A percentile compares a stretch with the other conserved stretches of the same genome.
Evolutionary conservation across 2,113 vertebrate genomes (phyloP).

Genomic region (Onychostoma macrolepis): DNA sequence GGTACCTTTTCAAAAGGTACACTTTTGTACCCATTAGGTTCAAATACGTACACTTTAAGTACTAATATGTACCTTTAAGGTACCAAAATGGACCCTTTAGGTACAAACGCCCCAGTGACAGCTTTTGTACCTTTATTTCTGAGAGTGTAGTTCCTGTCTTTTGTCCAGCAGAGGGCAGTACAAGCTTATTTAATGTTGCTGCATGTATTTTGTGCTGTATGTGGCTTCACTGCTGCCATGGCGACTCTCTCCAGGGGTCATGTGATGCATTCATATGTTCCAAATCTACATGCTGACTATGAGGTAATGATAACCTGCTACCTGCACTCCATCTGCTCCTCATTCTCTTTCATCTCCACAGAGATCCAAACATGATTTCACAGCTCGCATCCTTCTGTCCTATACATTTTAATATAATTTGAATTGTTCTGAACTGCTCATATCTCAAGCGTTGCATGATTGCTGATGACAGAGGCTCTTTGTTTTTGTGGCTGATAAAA

Average conservation of each 20-base stretch:
- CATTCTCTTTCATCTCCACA: constrained; percentile 25
- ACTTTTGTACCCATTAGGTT: too few species aligned
- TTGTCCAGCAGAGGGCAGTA: constrained; percentile 70
- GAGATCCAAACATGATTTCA: constrained; percentile 40
- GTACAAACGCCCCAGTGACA: too few species aligned
- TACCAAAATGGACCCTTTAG: too few species aligned
- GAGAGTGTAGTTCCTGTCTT: neutral
- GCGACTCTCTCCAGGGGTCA: constrained; percentile 40
- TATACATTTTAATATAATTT: neutral
- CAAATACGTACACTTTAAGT: too few species aligned
- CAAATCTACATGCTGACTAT: constrained; percentile 62
- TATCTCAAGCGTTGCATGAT: constrained; percentile 20
- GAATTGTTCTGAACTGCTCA: neutral
- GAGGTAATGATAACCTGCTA: constrained; percentile 64
- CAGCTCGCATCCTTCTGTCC: neutral
- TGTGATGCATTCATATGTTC: constrained; percentile 66
- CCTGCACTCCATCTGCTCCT: constrained; percentile 16
- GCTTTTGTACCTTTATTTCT: too few species aligned
- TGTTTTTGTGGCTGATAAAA: constrained; percentile 8
- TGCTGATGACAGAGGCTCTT: constrained; percentile 1
- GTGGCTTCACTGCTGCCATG: neutral
- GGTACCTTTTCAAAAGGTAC: too few species aligned
- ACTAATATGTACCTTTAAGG: too few species aligned
- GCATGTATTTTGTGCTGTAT: neutral
- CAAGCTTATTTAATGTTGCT: constrained; percentile 42